Evolutionary conservation across 1,140 invertebrate genomes (phyloP), one percentile per base, ranked within the genome.

Genomic region (Helicorthomorpha holstii): DNA sequence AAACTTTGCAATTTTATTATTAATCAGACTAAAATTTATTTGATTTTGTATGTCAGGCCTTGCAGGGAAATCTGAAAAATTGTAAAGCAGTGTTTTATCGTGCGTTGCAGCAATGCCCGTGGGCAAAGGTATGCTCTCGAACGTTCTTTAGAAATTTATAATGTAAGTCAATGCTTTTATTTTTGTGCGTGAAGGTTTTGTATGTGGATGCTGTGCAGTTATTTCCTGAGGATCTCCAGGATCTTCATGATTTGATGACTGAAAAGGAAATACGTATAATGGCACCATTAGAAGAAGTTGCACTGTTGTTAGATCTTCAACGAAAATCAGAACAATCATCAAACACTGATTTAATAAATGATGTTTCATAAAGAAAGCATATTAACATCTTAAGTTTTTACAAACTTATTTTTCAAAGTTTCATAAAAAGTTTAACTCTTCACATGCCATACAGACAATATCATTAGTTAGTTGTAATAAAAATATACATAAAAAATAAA

Each of bases 231-330:
- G 52, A 57, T 16, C 48, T 69, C 2, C 59, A 67, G 43, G 64
- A 71, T 51, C 60, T 69, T 14, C 46, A 64, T 16, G 68, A 70
- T 51, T 57, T 70, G 14, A 68, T 72, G 64, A 62, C 56, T 26
- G 70, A 71, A 55, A 69, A 71, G 53, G 67, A 70, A 59, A 56
- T 71, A 0, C 45, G 68, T 43, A 49, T 71, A n/a, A 59, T 67
- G 38, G 64, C 66, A 16, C 66, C 67, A 44, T 24, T 69, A n/a
- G 70, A 72, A 54, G 70, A 72, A 59, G 55, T 71, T 4, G 63
- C 69, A 48, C 56, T 72, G n/a, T 54, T 71, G n/a, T 49, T 56
- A 21, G 51, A 58, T n/a, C n/a, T n/a, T n/a, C n/a, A n/a, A n/a
- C n/a, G n/a, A n/a, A n/a, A n/a, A n/a, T n/a, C n/a, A n/a, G n/a